Base-by-base conservation (phyloP, 2,113 vertebrate species). In the Oreamnos americanus region DNA sequence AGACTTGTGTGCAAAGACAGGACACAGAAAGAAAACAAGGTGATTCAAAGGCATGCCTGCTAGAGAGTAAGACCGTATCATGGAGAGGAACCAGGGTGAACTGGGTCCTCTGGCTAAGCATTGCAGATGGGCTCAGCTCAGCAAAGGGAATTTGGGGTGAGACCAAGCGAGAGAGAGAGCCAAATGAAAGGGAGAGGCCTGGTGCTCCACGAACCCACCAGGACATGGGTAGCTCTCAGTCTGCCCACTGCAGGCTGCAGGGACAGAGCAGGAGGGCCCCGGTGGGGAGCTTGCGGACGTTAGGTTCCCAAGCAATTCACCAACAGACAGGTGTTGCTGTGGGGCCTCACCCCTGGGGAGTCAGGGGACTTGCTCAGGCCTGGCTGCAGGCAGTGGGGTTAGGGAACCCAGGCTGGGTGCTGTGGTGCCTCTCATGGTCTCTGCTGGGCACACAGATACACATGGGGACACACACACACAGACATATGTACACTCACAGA, bases 1-100 rank as follows among this genome's bases (percentile, higher is more conserved):
- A 99, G 98, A 36, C 99, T 99, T 95, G 92, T 3, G 25, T 30
- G 85, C 36, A 95, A 39, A 90, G 90, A 96, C 28, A 97, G 12
- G 87, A 74, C 13, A 45, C 12, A 43, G 3, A 47, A 43, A 62
- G 43, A 79, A 11, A 51, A 33, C 60, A 51, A 1, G 3, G 7
- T 33, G 62, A 57, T 8, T 71, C 21, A 43, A 6, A 25, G 58
- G 26, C 9, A 60, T n/a, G 0, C 36, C 1, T 4, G 3, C 64
- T 21, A 60, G 64, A 78, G 25, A 26, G 14, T 9, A n/a, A 87
- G 26, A 10, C 9, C n/a, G 2, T 4, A 21, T 78, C 89, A 3
- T 3, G 36, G 15, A 25, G 43, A 25, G 21, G 21, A 64, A n/a
- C 55, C 0, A 1, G 49, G 39, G 57, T 11, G 49, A 9, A 16